Evolutionary conservation across 2,797 vertebrate genomes (phyloP).

Genomic region (Esox masquinongy): DNA sequence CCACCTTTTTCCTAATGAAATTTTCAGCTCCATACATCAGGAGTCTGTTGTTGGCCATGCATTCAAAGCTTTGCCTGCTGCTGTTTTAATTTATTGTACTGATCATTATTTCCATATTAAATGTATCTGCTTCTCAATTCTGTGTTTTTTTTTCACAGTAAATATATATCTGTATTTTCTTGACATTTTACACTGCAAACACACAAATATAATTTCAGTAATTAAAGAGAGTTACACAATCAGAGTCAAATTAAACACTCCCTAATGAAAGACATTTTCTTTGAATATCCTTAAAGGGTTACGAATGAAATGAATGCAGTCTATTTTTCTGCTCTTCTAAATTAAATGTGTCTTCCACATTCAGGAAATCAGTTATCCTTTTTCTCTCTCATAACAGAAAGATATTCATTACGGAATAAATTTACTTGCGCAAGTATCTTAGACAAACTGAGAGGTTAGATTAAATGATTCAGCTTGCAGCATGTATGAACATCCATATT

Average conservation of each 20-base stretch:
- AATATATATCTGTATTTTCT: conserved; percentile 39
- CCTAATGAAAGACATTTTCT: conserved; percentile 43
- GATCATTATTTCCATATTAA: conserved; percentile 67
- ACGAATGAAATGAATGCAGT: conserved; percentile 37
- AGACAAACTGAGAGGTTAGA: conserved; percentile 58
- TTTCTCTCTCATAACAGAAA: conserved; percentile 43
- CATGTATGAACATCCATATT: conserved; percentile 65
- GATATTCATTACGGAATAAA: conserved; percentile 64
- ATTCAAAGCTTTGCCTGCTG: conserved; percentile 47
- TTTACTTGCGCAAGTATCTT: conserved; percentile 59
- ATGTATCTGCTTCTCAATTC: conserved; percentile 28
- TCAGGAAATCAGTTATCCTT: conserved; percentile 60
- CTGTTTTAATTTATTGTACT: conserved; percentile 62
- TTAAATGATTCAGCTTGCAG: conserved; percentile 69
- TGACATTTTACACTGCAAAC: conserved; percentile 24
- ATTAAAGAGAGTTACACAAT: conserved; percentile 51
- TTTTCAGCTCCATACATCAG: conserved; percentile 70
- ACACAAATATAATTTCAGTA: conserved; percentile 44
- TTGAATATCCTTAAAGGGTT: conserved; percentile 43
- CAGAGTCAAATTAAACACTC: conserved; percentile 37
- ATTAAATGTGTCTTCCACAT: conserved; percentile 52
- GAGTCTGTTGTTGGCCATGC: conserved; percentile 55
- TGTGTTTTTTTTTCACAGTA: conserved; percentile 33
- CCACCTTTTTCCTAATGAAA: conserved; percentile 72
- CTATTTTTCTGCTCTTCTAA: conserved; percentile 26